phyloP scores from a whole-genome alignment of 2,113 vertebrate species.

The Peucedramus taeniatus region DNA sequence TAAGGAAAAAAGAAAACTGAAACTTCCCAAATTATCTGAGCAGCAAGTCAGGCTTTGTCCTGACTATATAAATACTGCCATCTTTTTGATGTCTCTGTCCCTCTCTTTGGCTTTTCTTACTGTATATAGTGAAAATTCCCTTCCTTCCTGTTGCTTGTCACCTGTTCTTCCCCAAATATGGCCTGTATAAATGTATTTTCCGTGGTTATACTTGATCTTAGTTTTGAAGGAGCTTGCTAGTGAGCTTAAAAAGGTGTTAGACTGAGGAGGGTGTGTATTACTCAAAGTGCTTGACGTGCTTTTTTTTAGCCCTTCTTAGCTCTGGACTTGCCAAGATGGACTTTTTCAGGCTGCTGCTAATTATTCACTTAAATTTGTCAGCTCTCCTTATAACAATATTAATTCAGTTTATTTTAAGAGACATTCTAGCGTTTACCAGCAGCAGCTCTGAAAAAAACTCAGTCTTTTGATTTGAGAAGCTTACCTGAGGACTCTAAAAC shows the following conservation, averaged over 20 bases:
- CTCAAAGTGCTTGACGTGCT: background rate
- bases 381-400: background rate
- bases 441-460: background rate
- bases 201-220: background rate
- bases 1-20: background rate
- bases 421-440: background rate
- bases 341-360: background rate
- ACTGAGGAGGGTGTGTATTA: background rate
- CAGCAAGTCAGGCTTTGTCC: background rate
- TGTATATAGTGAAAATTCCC: background rate
- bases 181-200: background rate
- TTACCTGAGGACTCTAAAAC: background rate
- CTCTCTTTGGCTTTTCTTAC: background rate
- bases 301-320: background rate
- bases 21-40: background rate
- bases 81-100: background rate
- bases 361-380: background rate
- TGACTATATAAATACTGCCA: rapidly evolving
- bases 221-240: background rate
- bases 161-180: background rate
- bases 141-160: background rate
- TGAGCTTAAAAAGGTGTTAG: background rate
- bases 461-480: background rate
- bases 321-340: background rate
- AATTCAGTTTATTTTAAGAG: background rate